Base-by-base conservation (phyloP, 2,113 vertebrate species). In the Notiomystis cincta region DNA sequence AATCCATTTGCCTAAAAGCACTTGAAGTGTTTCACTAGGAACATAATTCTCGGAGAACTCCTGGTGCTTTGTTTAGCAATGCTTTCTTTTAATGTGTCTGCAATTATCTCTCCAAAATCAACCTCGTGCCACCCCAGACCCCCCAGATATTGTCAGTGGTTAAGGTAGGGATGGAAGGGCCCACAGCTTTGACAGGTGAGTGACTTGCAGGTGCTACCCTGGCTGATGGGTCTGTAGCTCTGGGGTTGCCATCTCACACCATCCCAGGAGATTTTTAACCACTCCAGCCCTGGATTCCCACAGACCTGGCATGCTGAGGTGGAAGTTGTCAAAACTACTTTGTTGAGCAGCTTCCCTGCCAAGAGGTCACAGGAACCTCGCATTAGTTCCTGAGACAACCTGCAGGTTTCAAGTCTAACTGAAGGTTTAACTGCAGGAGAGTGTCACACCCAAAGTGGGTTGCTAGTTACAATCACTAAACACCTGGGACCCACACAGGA, bases 121-220 rank as follows among this genome's bases (percentile, higher is more conserved):
- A 8, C 27, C 6, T 50, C 14, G 33, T 24, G 20, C 21, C 20
- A 42, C 21, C 24, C 2, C 0, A 7, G 35, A 13, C 7, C 44
- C 23, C 51, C 17, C 25, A 22, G 7, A 1, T 77, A 8, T 27
- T 0, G 1, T 24, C 20, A 18, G 58, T 10, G 31, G 24, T 61
- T 58, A 10, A 6, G 2, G 0, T 0, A 25, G 54, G 40, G 15
- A 6, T 51, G 83, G 45, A 82, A n/a, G 8, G 31, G n/a, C 9
- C 65, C 33, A 58, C 0, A 0, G 0, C 33, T 51, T 56, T 15
- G 31, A 21, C 16, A 15, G 19, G 18, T 60, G 44, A 3, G 2
- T 13, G 3, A 31, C 9, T 45, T 61, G 12, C 37, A 61, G 37
- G 40, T 66, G 54, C 28, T 8, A 0, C 18, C 48, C 35, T 64